A percentile compares a stretch with the other conserved stretches of the same genome.
Conservation (phyloP, 2,888 invertebrate genomes). For the Drosophila seclusa region DNA sequence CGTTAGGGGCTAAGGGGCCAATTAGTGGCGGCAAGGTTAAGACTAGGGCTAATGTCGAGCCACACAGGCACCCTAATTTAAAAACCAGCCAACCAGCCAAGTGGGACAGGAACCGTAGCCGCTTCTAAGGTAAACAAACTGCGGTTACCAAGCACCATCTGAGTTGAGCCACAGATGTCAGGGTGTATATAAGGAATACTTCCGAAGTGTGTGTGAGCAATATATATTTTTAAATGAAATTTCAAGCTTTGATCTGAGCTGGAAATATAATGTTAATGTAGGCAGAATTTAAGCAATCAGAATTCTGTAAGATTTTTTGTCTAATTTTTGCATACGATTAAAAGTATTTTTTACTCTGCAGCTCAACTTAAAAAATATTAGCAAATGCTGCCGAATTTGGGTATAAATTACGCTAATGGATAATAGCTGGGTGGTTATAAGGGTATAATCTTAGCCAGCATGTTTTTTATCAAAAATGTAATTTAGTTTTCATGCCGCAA, state of each 20-base stretch:
- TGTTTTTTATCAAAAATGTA: slow-evolving; percentile 36
- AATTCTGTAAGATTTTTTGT: neutral
- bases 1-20: slow-evolving; percentile 55
- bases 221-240: neutral
- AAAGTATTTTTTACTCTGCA: neutral
- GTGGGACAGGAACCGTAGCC: neutral
- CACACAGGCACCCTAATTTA: slow-evolving; percentile 37
- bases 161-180: neutral
- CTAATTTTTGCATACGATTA: neutral
- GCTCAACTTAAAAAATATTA: neutral
- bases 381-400: accelerated
- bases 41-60: slow-evolving; percentile 54
- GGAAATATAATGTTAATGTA: neutral
- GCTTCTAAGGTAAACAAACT: slow-evolving; percentile 59
- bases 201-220: neutral
- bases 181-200: neutral
- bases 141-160: slow-evolving; percentile 47
- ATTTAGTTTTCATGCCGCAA: slow-evolving; percentile 61
- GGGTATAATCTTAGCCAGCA: slow-evolving; percentile 19
- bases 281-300: neutral
- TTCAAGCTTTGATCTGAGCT: neutral
- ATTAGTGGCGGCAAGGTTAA: slow-evolving; percentile 78
- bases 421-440: neutral
- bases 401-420: neutral
- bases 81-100: slow-evolving; percentile 11